A percentile compares a stretch with the other conserved stretches of the same genome.
Evolutionary conservation across 2,888 invertebrate genomes (phyloP).

Genomic region (Chydorus sphaericus): DNA sequence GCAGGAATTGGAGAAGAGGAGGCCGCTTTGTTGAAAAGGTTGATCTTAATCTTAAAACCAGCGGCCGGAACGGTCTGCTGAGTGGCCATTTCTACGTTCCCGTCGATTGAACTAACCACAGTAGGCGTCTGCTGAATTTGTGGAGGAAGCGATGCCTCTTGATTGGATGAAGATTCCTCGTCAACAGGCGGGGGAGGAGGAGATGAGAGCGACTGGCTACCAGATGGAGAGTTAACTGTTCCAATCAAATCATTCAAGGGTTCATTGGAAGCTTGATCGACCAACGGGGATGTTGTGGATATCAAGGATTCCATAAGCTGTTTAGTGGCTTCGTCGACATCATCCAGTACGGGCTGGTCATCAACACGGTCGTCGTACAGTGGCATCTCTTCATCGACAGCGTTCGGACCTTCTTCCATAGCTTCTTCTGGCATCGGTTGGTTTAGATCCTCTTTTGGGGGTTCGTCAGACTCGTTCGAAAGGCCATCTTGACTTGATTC

Average conservation of each 20-base stretch:
- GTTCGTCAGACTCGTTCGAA: too few species aligned
- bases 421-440: too few species aligned
- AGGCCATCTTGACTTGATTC: neutral
- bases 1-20: neutral
- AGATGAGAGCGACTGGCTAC: constrained; percentile 23
- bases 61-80: neutral
- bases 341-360: too few species aligned
- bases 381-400: too few species aligned
- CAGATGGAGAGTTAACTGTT: constrained; percentile 20
- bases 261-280: constrained; percentile 9
- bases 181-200: constrained; percentile 13
- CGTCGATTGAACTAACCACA: constrained; percentile 54
- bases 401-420: neutral
- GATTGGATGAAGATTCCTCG: too few species aligned
- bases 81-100: constrained; percentile 52
- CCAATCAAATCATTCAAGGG: neutral
- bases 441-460: too few species aligned
- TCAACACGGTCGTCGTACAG: too few species aligned
- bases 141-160: too few species aligned
- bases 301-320: neutral
- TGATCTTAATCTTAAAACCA: constrained; percentile 12
- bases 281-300: too few species aligned
- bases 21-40: constrained; percentile 11
- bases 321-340: neutral
- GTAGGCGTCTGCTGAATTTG: constrained; percentile 40